Evolutionary conservation across 2,113 vertebrate species (phyloP).

Genomic region (Phoenicopterus ruber): DNA sequence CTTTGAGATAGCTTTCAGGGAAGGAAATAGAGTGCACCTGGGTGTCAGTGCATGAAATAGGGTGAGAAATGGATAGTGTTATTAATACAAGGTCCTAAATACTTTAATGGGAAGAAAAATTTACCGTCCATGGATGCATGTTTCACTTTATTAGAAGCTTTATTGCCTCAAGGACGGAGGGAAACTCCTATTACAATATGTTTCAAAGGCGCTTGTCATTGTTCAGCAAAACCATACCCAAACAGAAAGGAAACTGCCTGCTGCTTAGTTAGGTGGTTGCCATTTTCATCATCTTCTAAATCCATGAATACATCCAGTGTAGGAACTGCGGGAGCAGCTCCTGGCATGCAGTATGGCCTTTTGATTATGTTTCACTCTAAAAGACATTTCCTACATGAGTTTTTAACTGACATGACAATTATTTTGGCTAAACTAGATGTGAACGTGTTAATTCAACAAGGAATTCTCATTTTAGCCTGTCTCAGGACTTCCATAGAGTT

Average conservation of each 20-base stretch:
- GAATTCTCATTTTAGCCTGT: neutral
- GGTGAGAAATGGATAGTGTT: neutral
- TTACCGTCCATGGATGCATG: neutral
- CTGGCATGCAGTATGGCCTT: neutral
- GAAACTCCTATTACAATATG: neutral
- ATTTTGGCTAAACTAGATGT: neutral
- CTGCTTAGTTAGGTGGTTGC: neutral
- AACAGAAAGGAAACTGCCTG: neutral
- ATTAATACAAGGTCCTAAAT: slow-evolving; percentile 51
- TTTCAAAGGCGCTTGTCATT: neutral
- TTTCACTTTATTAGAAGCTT: slow-evolving; percentile 28
- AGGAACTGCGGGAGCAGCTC: neutral
- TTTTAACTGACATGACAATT: neutral
- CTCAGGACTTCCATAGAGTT: neutral
- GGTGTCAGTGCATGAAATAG: slow-evolving; percentile 45
- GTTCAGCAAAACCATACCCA: neutral
- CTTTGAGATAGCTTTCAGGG: slow-evolving; percentile 46
- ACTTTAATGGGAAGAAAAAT: slow-evolving; percentile 46
- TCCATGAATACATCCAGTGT: neutral
- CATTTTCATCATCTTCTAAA: neutral
- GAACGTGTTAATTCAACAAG: neutral
- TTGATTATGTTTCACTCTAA: neutral
- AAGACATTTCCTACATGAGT: neutral
- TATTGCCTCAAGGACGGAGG: neutral
- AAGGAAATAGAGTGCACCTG: slow-evolving; percentile 54